Percentiles rank a stretch among this genome's conserved stretches.
Conservation (phyloP, 2,888 invertebrate genomes). For the Trachelus troglodyta region DNA sequence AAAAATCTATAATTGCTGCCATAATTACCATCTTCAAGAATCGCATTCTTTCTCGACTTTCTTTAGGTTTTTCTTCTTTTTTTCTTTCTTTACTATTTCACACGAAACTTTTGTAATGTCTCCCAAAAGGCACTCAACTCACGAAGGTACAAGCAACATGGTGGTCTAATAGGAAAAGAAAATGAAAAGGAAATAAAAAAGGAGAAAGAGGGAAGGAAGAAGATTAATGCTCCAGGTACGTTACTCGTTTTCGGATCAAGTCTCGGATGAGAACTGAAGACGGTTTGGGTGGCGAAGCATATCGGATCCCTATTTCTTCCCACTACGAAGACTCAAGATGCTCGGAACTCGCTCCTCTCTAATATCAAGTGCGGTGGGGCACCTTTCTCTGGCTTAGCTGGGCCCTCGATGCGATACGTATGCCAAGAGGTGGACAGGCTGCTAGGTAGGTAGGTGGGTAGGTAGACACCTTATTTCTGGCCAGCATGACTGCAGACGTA, state of each 20-base stretch:
- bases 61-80: background rate
- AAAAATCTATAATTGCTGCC: background rate
- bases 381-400: constrained; percentile 22
- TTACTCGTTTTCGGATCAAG: constrained; percentile 36
- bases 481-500: background rate
- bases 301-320: constrained; percentile 53
- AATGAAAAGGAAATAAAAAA: background rate
- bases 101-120: background rate
- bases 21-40: background rate
- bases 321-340: constrained; percentile 48
- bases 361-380: constrained; percentile 48
- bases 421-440: background rate
- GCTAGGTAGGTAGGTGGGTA: background rate
- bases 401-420: background rate
- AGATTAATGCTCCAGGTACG: background rate
- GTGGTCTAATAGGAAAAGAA: background rate
- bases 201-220: background rate
- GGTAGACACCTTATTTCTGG: background rate
- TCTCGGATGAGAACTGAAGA: constrained; percentile 57
- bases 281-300: constrained; percentile 53
- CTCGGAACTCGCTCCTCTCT: constrained; percentile 52
- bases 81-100: background rate
- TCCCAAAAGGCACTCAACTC: background rate
- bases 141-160: background rate
- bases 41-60: background rate